Conservation (phyloP, 2,797 vertebrate species). For the Myotis vivesi region DNA sequence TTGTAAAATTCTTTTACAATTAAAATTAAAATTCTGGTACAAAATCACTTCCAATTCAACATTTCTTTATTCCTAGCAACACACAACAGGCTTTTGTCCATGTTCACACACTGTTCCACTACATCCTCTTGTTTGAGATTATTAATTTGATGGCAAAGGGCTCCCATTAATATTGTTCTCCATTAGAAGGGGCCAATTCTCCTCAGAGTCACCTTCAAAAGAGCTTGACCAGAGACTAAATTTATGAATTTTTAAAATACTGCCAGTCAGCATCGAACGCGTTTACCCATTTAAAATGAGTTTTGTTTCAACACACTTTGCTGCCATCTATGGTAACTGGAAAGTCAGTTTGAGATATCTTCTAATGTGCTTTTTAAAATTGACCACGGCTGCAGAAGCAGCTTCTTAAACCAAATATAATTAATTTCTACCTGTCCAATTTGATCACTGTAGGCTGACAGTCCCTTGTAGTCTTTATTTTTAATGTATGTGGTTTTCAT, state of each 20-base stretch:
- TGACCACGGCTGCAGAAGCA: constrained; percentile 81
- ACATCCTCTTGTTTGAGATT: constrained; percentile 53
- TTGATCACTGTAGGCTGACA: constrained; percentile 82
- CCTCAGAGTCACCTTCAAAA: constrained; percentile 69
- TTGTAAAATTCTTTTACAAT: background rate
- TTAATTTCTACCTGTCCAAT: constrained; percentile 86
- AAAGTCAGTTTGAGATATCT: constrained; percentile 84
- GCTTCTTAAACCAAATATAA: constrained; percentile 85
- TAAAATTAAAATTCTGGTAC: background rate
- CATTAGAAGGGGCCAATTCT: constrained; percentile 64
- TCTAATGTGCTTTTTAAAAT: constrained; percentile 82
- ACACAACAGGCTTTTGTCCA: background rate
- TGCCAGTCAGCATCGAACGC: constrained; percentile 79
- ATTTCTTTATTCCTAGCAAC: constrained; percentile 19
- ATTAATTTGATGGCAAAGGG: background rate
- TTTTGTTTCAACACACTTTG: constrained; percentile 81
- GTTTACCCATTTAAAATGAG: constrained; percentile 83
- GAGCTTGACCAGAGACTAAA: constrained; percentile 71
- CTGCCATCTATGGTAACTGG: constrained; percentile 83
- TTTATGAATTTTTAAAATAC: constrained; percentile 81
- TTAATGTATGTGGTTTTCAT: constrained; percentile 72
- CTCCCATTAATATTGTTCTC: constrained; percentile 30
- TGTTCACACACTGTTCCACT: background rate
- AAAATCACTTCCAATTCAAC: constrained; percentile 65
- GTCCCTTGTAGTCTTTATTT: constrained; percentile 78